Percentiles rank a stretch among this genome's conserved stretches.
These are phyloP conservation scores for Eurystomus gularis DNA, from an alignment of 2,113 vertebrate genomes.

Conservation along the genomic window DNA sequence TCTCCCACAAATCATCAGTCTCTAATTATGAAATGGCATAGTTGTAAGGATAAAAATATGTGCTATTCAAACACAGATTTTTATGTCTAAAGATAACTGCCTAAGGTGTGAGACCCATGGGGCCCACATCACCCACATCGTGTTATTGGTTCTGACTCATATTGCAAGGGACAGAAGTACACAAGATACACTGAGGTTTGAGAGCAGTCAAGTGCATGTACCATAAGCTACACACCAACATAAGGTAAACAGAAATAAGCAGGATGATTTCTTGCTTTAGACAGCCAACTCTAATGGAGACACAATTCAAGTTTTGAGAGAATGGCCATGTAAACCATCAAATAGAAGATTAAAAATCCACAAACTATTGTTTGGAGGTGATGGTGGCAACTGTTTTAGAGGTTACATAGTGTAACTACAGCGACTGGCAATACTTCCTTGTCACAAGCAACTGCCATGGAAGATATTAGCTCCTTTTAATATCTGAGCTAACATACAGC, in stretches of 20 bases:
- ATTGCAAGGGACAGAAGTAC: background rate
- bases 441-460: background rate
- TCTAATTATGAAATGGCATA: background rate
- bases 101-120: background rate
- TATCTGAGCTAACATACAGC: background rate
- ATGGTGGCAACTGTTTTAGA: background rate
- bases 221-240: background rate
- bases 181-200: background rate
- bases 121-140: background rate
- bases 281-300: background rate
- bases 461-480: background rate
- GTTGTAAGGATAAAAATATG: background rate
- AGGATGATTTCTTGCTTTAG: background rate
- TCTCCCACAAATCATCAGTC: background rate
- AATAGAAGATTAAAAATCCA: background rate
- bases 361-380: background rate
- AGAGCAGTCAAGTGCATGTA: background rate
- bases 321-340: background rate
- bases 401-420: background rate
- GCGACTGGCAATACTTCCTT: background rate
- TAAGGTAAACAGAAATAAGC: background rate
- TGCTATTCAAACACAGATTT: background rate
- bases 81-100: background rate
- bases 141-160: background rate
- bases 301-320: background rate